These are phyloP conservation scores for Otus sunia DNA, from an alignment of 2,113 vertebrate species.

Conservation along the genomic window DNA sequence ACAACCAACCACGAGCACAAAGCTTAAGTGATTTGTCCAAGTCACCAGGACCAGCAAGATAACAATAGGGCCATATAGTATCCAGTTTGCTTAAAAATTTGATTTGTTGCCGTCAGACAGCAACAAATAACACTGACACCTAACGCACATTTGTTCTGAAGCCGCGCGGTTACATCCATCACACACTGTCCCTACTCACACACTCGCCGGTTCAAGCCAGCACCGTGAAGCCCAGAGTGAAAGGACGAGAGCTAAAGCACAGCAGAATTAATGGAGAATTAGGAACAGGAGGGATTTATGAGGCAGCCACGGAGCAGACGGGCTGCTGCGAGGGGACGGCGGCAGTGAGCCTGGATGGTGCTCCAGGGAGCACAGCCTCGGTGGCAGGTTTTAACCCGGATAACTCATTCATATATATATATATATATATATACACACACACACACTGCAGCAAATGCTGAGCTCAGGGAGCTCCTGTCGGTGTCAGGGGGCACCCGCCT, in stretches of 20 bases:
- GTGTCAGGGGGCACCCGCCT: not conserved
- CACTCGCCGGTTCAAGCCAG: not conserved
- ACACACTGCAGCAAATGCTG: rapidly evolving
- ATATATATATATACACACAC: too few species aligned
- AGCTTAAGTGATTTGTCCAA: slow-evolving; percentile 34
- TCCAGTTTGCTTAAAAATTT: not conserved
- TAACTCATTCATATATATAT: too few species aligned
- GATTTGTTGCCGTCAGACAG: not conserved
- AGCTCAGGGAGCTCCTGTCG: not conserved
- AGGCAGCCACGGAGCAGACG: not conserved
- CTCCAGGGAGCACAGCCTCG: rapidly evolving
- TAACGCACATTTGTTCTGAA: not conserved
- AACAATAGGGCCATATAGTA: not conserved
- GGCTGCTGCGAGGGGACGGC: rapidly evolving
- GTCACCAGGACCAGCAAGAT: not conserved
- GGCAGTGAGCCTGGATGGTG: not conserved
- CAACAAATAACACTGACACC: not conserved
- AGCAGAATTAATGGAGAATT: not conserved
- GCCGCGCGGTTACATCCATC: rapidly evolving
- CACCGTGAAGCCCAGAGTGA: rapidly evolving
- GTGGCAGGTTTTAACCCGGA: rapidly evolving
- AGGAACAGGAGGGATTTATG: not conserved
- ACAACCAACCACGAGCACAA: not conserved
- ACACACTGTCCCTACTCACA: rapidly evolving
- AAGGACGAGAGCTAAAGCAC: not conserved